phyloP scores from a whole-genome alignment of 2,797 vertebrate species.

The Phataginus tetradactyla region DNA sequence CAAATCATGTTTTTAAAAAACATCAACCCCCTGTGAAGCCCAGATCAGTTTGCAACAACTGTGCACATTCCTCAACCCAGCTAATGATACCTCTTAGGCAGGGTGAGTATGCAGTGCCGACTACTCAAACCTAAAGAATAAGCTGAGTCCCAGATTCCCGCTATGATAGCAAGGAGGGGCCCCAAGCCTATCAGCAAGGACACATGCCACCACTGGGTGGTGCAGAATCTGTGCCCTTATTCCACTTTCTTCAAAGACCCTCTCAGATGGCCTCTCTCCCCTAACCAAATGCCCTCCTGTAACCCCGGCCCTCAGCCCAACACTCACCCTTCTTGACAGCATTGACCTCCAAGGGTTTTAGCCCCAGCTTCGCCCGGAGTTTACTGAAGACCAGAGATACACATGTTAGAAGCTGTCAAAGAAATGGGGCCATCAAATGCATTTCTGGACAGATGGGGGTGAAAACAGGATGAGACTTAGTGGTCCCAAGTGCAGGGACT shows the following conservation, averaged over 20 bases:
- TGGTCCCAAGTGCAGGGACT: background rate
- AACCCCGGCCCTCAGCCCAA: background rate
- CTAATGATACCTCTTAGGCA: background rate
- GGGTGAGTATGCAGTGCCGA: rapidly evolving
- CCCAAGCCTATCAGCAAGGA: background rate
- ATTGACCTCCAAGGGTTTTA: conserved; percentile 93
- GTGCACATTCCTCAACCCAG: background rate
- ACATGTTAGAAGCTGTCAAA: background rate
- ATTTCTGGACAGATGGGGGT: background rate
- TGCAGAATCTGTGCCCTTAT: background rate
- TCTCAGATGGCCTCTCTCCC: background rate
- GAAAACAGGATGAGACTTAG: background rate
- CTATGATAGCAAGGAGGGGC: background rate
- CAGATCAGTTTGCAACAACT: background rate
- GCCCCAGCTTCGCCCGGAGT: conserved; percentile 93
- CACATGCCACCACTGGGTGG: rapidly evolving
- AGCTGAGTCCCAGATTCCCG: background rate
- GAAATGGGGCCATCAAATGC: background rate
- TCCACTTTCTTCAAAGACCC: background rate
- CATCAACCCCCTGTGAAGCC: background rate
- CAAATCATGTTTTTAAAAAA: background rate
- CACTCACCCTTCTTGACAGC: conserved; percentile 90
- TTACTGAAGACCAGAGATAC: conserved; percentile 85
- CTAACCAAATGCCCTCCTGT: background rate
- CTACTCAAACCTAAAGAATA: background rate